Evolutionary conservation across 64 coral and sea anemone genomes (phyloP), one percentile per base, ranked within the genome.

Genomic region (Porites australiensis): DNA sequence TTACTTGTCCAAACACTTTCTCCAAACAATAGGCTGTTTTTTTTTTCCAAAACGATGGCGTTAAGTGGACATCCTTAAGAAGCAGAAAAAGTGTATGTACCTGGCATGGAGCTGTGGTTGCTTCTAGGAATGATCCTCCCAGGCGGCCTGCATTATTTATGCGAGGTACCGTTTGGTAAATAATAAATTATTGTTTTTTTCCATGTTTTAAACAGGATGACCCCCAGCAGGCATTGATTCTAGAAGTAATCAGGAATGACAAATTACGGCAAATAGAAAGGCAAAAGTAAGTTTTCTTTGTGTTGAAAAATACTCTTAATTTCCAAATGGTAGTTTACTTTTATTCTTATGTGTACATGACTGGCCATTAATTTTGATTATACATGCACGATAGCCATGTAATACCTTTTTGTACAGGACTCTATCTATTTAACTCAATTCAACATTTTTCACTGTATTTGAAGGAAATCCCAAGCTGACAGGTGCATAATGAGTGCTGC

Each of bases 211-310:
- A 9, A n/a, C 65, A 99, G 98, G 98, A 99, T 94, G 98, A 99
- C n/a, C 83, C 95, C 5, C 94, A 94, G 15, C 98, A 99, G 16
- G 90, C 68, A 68, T 58, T 96, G 44, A 93, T 99, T 77, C 61
- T 99, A 14, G 98, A 99, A 71, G 82, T 99, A 9, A 99, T 99
- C 48, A 99, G 98, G 75, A 99, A 99, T 92, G 98, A 99, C 77
- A 96, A 88, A 75, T 91, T 99, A 6, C 79, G 98, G 44, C 88
- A 99, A 74, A 94, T 99, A 77, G 98, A 99, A 54, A 81, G 92
- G 63, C 81, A 99, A 79, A 99, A 79, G 98, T 99, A 89, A 57
- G 92, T 52, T 11, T n/a, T 14, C 2, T 64, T 37, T 16, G 5
- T 20, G 54, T 57, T 57, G 1, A 9, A 57, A 57, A 12, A 12